Percentiles rank a stretch among this genome's conserved stretches.
Evolutionary conservation across 2,797 vertebrate species (phyloP).

Genomic region (Myripristis jacobus): DNA sequence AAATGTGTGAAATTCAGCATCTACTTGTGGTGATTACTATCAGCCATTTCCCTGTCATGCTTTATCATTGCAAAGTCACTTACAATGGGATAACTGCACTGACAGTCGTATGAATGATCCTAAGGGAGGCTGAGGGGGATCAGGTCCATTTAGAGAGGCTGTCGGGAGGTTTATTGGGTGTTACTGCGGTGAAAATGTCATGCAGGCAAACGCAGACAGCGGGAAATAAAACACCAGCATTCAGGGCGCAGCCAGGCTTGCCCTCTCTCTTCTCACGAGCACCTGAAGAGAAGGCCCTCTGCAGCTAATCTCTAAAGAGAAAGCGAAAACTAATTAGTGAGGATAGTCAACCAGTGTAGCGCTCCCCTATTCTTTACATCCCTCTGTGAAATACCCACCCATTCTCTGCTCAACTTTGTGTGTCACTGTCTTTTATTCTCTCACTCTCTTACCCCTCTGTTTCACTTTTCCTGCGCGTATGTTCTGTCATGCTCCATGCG

Average conservation of each 20-base stretch:
- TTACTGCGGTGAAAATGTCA: conserved; percentile 13
- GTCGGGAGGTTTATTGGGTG: conserved; percentile 35
- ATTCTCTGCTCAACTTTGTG: neutral
- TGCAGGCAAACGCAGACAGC: neutral
- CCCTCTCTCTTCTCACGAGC: neutral
- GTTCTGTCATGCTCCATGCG: neutral
- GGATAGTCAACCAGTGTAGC: neutral
- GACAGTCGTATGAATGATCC: neutral
- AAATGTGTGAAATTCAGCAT: neutral
- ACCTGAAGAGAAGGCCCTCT: conserved; percentile 12
- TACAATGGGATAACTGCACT: conserved; percentile 12
- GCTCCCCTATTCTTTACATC: conserved; percentile 2
- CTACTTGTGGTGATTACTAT: neutral
- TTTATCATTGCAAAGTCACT: conserved; percentile 1
- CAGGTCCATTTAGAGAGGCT: conserved; percentile 24
- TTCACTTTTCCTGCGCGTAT: conserved; percentile 20
- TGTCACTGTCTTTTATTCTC: conserved; percentile 4
- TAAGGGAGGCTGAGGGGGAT: neutral
- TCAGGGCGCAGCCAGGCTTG: conserved; percentile 1
- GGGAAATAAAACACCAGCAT: conserved; percentile 12
- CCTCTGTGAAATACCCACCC: neutral
- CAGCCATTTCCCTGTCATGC: conserved; percentile 10
- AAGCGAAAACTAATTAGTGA: conserved; percentile 23
- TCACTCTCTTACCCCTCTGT: conserved; percentile 1
- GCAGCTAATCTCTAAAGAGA: conserved; percentile 11